Percentiles rank a stretch among this genome's conserved stretches.
phyloP scores from a whole-genome alignment of 2,888 invertebrate species.

The Dendrolimus pini region DNA sequence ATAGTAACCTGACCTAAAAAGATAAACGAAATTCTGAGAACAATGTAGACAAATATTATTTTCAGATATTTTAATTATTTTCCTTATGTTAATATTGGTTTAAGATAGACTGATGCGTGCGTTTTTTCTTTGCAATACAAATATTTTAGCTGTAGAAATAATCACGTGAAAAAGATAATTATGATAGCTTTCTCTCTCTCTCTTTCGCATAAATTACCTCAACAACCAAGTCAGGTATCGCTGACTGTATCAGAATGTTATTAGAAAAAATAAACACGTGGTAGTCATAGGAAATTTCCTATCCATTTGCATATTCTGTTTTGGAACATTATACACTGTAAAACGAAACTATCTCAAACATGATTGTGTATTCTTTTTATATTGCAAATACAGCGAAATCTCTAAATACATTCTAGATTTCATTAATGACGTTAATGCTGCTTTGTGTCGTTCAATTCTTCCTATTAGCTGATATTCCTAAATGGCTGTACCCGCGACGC shows the following conservation, averaged over 20 bases:
- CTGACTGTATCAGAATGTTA: too few species aligned
- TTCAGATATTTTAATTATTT: conserved; percentile 2
- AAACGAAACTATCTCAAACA: not conserved
- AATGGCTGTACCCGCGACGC: too few species aligned
- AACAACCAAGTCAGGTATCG: too few species aligned
- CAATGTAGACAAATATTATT: not conserved
- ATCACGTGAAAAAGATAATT: not conserved
- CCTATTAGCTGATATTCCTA: too few species aligned
- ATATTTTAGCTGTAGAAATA: not conserved
- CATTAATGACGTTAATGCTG: too few species aligned
- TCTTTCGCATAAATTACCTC: not conserved
- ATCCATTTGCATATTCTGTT: not conserved
- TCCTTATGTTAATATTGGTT: conserved; percentile 3
- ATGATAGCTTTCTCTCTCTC: too few species aligned
- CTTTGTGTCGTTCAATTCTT: too few species aligned
- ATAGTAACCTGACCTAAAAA: conserved; percentile 30
- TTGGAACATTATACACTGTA: not conserved
- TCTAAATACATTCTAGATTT: too few species aligned
- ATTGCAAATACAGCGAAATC: not conserved
- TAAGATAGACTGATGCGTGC: too few species aligned
- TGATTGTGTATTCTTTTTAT: not conserved
- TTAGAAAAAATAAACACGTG: not conserved
- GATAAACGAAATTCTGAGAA: conserved; percentile 24
- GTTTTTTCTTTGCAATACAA: too few species aligned
- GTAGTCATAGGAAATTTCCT: not conserved